A percentile compares a stretch with the other conserved stretches of the same genome.
Evolutionary conservation across 2,888 invertebrate species (phyloP).

Genomic region (Lingula anatina): DNA sequence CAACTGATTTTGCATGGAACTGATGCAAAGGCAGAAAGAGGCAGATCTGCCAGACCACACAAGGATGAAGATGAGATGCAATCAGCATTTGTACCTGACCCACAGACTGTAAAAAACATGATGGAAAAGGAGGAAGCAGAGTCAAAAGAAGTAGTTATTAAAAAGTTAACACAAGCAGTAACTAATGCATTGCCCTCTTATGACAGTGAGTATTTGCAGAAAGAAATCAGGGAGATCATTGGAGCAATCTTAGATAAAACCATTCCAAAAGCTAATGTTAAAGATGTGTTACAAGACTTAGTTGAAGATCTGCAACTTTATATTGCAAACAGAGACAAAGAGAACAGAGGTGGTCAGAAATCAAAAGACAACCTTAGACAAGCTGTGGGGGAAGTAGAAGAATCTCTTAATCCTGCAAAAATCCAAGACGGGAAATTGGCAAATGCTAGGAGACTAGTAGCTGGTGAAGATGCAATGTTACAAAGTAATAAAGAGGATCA

Average conservation of each 20-base stretch:
- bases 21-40: neutral
- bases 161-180: slow-evolving; percentile 3
- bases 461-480: neutral
- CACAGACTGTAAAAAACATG: slow-evolving; percentile 10
- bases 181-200: neutral
- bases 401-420: neutral
- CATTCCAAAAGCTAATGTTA: too few relatives aligned
- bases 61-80: neutral
- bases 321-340: too few relatives aligned
- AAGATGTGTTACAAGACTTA: too few relatives aligned
- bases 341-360: neutral
- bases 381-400: neutral
- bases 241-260: neutral
- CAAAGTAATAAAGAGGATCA: too few relatives aligned
- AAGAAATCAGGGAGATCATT: neutral
- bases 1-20: slow-evolving; percentile 11
- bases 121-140: slow-evolving; percentile 16
- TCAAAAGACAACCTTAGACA: too few relatives aligned
- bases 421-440: neutral
- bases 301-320: too few relatives aligned
- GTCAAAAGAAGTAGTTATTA: slow-evolving; percentile 15
- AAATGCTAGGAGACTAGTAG: neutral
- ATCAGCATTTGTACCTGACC: slow-evolving; percentile 11
- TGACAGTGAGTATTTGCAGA: neutral
- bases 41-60: neutral